Evolutionary conservation across 2,113 vertebrate species (phyloP), one percentile per base, ranked within the genome.

Genomic region (Percopsis transmontana): DNA sequence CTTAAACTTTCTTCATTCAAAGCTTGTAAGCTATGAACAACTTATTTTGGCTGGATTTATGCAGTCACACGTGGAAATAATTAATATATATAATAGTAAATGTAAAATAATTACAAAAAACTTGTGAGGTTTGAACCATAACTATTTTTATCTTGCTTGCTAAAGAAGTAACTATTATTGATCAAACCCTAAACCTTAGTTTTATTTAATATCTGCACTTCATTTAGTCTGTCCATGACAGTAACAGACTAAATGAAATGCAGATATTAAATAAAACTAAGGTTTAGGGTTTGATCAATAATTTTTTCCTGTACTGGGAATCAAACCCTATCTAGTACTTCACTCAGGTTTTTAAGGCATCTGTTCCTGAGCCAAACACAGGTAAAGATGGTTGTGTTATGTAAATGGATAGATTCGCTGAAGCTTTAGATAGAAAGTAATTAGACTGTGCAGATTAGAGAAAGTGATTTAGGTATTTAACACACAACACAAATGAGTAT

Each of bases 401-500:
- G 15, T 67, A 84, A 71, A 79, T 60, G 39, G 56, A 42, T 62
- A 68, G 58, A 78, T 48, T 76, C 72, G 76, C 47, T 79, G 80
- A 81, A 85, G 77, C 72, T 70, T 66, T 58, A 78, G 71, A 70
- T 82, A 61, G 70, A 39, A 73, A 56, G 70, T 88, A 83, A 91
- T 91, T 89, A 88, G 68, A 81, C 70, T 58, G 70, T 84, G 75
- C 74, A 76, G 78, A 88, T 78, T 75, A 81, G 69, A 73, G 83
- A 80, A 83, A 90, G 79, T 83, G 77, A 88, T 90, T 91, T 71
- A 76, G 80, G 80, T 86, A 83, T 91, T 90, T 91, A 89, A 86
- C 85, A 88, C 79, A 83, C 77, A 81, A 89, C 89, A 83, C 86
- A 90, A 90, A 91, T 90, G 85, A 91, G 84, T 76, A 85, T 82